These are phyloP conservation scores for Axinella damicornis DNA, from an alignment of 37 sponge, comb jelly and placozoan genomes.

Conservation along the genomic window DNA sequence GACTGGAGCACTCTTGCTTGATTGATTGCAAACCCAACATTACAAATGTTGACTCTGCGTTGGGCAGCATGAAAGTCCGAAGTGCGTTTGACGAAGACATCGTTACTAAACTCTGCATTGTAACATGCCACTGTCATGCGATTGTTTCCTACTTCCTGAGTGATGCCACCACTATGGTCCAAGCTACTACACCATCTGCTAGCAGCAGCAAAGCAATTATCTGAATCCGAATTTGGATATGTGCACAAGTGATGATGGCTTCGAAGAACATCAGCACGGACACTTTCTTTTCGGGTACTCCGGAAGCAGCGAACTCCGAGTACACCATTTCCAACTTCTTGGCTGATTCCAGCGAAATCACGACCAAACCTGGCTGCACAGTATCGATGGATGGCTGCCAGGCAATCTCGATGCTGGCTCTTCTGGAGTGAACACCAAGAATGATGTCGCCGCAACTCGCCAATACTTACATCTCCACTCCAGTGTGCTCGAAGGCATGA, in stretches of 20 bases:
- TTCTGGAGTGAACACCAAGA: not conserved
- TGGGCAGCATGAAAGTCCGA: not conserved
- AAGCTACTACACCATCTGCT: conserved; percentile 8
- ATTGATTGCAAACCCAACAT: not conserved
- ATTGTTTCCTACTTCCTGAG: not conserved
- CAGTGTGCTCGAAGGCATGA: conserved; percentile 13
- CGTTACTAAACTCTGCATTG: not conserved
- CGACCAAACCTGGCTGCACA: not conserved
- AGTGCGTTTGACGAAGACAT: not conserved
- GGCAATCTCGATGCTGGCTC: conserved; percentile 7
- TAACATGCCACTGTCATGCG: conserved; percentile 13
- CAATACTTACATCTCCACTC: not conserved
- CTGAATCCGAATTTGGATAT: conserved; percentile 15
- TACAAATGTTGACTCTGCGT: not conserved
- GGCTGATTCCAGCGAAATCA: conserved; percentile 1
- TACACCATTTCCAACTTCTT: not conserved
- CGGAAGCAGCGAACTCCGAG: not conserved
- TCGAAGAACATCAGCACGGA: not conserved
- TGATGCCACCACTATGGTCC: conserved; percentile 3
- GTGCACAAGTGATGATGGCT: not conserved
- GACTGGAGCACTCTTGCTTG: not conserved
- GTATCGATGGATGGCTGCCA: conserved; percentile 9
- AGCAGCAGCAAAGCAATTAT: conserved; percentile 7
- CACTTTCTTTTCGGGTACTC: conserved; percentile 1
- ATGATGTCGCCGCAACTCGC: not conserved